Percentiles rank a stretch among this genome's conserved stretches.
Conservation (phyloP, 2,113 vertebrate genomes). For the Centropus bengalensis region DNA sequence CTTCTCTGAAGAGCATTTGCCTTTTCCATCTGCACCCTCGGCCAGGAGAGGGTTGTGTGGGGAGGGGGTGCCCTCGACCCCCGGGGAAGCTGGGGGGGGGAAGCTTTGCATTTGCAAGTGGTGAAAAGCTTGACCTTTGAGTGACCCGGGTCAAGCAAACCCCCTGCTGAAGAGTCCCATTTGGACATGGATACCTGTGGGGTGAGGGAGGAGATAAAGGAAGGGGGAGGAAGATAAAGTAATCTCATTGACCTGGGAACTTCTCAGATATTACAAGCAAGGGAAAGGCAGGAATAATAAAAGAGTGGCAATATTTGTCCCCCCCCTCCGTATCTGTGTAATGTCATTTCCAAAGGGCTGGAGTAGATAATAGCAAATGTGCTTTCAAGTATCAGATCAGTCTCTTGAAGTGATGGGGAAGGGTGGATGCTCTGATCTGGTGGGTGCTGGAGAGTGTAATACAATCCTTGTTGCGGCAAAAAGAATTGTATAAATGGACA, state of each 20-base stretch:
- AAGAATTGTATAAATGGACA: conserved; percentile 81
- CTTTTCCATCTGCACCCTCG: conserved; percentile 72
- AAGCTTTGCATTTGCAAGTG: conserved; percentile 87
- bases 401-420: conserved; percentile 35
- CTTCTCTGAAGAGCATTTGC: conserved; percentile 70
- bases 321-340: not conserved
- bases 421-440: conserved; percentile 2
- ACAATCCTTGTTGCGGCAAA: conserved; percentile 76
- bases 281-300: conserved; percentile 18
- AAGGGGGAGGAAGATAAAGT: conserved; percentile 75
- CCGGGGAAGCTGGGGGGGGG: not conserved
- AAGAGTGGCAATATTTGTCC: conserved; percentile 17
- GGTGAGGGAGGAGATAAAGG: conserved; percentile 73
- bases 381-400: conserved; percentile 54
- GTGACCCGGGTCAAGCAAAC: conserved; percentile 89
- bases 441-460: conserved; percentile 75
- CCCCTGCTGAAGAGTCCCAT: conserved; percentile 77
- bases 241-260: conserved; percentile 56
- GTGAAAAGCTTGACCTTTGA: conserved; percentile 88
- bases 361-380: conserved; percentile 37
- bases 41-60: not conserved
- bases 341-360: conserved; percentile 28
- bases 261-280: conserved; percentile 39
- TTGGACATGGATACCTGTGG: conserved; percentile 94
- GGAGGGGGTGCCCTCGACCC: not conserved